Percentiles rank a stretch among this genome's conserved stretches.
Evolutionary conservation across 2,888 invertebrate species (phyloP).

Genomic region (Ariolimax columbianus): DNA sequence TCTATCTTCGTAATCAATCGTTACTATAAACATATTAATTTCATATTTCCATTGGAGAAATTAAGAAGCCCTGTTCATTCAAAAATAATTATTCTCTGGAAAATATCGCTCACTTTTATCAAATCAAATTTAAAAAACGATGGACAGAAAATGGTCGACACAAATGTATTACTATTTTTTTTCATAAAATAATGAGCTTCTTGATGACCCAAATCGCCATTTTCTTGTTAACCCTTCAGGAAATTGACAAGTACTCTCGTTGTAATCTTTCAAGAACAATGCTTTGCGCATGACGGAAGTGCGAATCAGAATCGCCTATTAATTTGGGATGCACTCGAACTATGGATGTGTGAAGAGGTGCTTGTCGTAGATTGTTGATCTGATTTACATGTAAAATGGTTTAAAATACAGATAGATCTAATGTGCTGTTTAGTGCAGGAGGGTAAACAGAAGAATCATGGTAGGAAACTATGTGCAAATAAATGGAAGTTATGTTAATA

Average conservation of each 20-base stretch:
- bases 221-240: background rate
- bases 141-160: background rate
- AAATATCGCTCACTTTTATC: too few relatives aligned
- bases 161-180: background rate
- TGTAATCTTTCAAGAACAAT: background rate
- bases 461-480: too few relatives aligned
- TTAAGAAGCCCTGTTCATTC: background rate
- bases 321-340: too few relatives aligned
- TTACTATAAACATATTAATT: background rate
- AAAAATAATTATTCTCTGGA: too few relatives aligned
- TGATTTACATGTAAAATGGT: too few relatives aligned
- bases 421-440: too few relatives aligned
- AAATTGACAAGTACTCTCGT: conserved; percentile 1
- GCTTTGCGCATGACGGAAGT: background rate
- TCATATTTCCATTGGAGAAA: conserved; percentile 4
- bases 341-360: too few relatives aligned
- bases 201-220: background rate
- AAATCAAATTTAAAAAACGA: background rate
- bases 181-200: conserved; percentile 1
- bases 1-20: background rate
- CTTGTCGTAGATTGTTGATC: too few relatives aligned
- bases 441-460: too few relatives aligned
- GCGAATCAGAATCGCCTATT: background rate
- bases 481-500: too few relatives aligned
- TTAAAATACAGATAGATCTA: too few relatives aligned